phyloP scores from a whole-genome alignment of 2,113 vertebrate species.

The Patagioenas fasciata region DNA sequence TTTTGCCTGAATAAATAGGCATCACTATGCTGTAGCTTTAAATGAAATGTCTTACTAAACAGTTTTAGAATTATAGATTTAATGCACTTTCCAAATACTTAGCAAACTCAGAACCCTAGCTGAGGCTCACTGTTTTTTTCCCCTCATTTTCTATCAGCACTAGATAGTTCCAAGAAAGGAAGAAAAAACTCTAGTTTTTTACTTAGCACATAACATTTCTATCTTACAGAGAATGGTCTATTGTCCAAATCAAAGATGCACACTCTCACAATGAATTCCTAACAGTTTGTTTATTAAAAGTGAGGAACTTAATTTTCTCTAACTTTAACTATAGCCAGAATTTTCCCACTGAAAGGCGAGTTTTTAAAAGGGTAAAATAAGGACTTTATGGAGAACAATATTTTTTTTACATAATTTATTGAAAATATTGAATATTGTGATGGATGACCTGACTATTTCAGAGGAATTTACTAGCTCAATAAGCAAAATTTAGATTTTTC shows the following conservation, averaged over 20 bases:
- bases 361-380: neutral
- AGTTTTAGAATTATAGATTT: neutral
- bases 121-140: neutral
- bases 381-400: neutral
- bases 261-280: neutral
- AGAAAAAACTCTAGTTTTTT: neutral
- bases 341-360: neutral
- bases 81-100: neutral
- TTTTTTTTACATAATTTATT: neutral
- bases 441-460: neutral
- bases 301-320: neutral
- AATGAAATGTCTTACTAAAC: neutral
- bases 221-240: neutral
- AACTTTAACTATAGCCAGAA: neutral
- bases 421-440: neutral
- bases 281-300: neutral
- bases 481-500: neutral
- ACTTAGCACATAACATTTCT: neutral
- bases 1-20: neutral
- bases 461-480: neutral
- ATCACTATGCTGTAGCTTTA: neutral
- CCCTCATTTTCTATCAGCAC: neutral
- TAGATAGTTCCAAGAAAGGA: neutral
- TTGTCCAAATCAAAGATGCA: neutral
- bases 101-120: neutral